Conservation (phyloP, 2,113 vertebrate species). For the Lasiurus cinereus region DNA sequence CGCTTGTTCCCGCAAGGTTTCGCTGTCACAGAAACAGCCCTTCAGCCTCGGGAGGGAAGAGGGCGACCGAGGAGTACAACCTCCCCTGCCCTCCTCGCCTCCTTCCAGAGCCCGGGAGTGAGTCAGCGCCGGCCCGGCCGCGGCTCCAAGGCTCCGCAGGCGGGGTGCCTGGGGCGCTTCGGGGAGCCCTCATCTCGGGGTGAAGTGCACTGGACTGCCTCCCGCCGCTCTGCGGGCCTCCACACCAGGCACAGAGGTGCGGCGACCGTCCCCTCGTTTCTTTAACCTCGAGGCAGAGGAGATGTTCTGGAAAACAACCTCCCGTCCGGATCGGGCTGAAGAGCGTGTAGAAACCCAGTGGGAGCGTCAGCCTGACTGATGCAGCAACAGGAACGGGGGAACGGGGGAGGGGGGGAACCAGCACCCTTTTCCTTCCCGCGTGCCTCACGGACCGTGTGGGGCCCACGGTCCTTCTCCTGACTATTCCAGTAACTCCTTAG, state of each 20-base stretch:
- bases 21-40: neutral
- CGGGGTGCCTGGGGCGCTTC: neutral
- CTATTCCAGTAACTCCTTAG: neutral
- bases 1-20: neutral
- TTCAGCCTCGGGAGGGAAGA: conserved; percentile 29
- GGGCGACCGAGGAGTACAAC: conserved; percentile 35
- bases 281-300: conserved; percentile 26
- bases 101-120: conserved; percentile 15
- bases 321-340: neutral
- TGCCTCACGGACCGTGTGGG: neutral
- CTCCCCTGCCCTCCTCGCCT: conserved; percentile 3
- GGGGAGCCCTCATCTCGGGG: neutral
- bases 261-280: neutral
- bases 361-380: neutral
- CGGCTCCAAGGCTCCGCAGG: no score
- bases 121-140: neutral
- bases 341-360: neutral
- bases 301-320: conserved; percentile 27
- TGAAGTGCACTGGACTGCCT: neutral
- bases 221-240: conserved; percentile 4
- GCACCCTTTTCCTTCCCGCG: neutral
- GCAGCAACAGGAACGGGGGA: neutral
- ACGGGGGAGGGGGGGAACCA: neutral
- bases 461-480: neutral
- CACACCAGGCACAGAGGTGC: neutral